These are phyloP conservation scores for Caenorhabditis parvicauda DNA, from an alignment of 2,888 invertebrate species.

Conservation along the genomic window DNA sequence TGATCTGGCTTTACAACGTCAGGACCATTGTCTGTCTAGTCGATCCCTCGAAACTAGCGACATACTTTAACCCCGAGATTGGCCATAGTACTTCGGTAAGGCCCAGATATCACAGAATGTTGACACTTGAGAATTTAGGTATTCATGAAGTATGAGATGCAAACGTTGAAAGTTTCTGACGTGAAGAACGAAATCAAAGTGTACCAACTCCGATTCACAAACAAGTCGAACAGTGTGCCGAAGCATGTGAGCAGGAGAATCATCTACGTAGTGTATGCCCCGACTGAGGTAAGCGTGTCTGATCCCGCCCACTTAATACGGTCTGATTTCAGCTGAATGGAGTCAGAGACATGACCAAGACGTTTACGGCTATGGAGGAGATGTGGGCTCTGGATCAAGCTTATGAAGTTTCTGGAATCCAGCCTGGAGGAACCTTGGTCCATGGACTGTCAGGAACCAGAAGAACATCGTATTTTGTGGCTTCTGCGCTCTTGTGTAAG, in stretches of 20 bases:
- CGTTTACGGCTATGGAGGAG: constrained; percentile 18
- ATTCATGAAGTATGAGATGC: constrained; percentile 17
- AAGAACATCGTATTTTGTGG: constrained; percentile 15
- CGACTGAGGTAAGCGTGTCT: constrained; percentile 2
- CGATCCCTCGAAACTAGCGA: constrained; percentile 14
- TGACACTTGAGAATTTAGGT: neutral
- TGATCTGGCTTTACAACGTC: constrained; percentile 26
- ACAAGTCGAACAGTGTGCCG: neutral
- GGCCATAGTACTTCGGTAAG: constrained; percentile 4
- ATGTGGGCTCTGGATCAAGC: constrained; percentile 24
- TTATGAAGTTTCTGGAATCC: constrained; percentile 5
- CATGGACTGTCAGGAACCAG: constrained; percentile 22
- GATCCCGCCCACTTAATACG: neutral
- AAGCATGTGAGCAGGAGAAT: constrained; percentile 3
- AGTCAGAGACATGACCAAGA: constrained; percentile 9
- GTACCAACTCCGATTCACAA: constrained; percentile 15
- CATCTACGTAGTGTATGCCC: constrained; percentile 14
- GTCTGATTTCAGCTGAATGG: neutral
- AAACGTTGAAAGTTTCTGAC: constrained; percentile 11
- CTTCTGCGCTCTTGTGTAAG: constrained; percentile 15
- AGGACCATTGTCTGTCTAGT: constrained; percentile 14
- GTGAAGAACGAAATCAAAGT: constrained; percentile 22
- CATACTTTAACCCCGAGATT: constrained; percentile 10
- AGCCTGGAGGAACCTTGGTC: constrained; percentile 11
- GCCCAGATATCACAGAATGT: neutral